Percentiles rank a stretch among this genome's conserved stretches.
Evolutionary conservation across 2,888 invertebrate species (phyloP).

Genomic region (Xanthorhoe spadicearia): DNA sequence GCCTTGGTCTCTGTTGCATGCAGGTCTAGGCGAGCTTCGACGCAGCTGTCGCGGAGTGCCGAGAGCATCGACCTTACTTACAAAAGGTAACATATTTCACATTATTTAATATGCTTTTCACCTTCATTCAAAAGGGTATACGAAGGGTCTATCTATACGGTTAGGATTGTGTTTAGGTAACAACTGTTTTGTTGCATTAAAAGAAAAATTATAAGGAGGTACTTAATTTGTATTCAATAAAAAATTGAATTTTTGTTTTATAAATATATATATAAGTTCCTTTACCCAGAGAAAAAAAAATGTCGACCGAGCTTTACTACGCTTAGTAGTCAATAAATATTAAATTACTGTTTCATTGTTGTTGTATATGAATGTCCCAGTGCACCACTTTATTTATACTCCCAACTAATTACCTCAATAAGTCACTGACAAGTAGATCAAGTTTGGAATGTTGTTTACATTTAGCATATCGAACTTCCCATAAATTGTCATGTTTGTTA

Average conservation of each 20-base stretch:
- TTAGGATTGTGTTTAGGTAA: neutral
- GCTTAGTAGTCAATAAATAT: conserved; percentile 5
- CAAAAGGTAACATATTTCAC: conserved; percentile 80
- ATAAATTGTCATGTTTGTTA: conserved; percentile 32
- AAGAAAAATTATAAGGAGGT: too few species aligned
- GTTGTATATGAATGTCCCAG: conserved; percentile 27
- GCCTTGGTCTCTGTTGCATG: conserved; percentile 83
- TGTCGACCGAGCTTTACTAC: too few species aligned
- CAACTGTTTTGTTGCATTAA: too few species aligned
- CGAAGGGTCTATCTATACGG: neutral
- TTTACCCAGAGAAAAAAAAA: too few species aligned
- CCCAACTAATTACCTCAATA: conserved; percentile 34
- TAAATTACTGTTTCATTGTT: conserved; percentile 18
- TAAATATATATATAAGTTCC: too few species aligned
- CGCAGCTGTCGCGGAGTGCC: conserved; percentile 89
- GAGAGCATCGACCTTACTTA: conserved; percentile 86
- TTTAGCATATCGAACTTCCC: conserved; percentile 40
- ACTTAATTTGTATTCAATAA: too few species aligned
- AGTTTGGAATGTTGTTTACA: conserved; percentile 51
- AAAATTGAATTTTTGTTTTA: too few species aligned
- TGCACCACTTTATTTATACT: conserved; percentile 32
- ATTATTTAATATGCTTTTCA: conserved; percentile 14
- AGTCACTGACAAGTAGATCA: conserved; percentile 40
- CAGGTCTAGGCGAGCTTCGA: conserved; percentile 95
- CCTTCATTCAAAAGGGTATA: neutral